Percentiles rank a stretch among this genome's conserved stretches.
Evolutionary conservation across 2,113 vertebrate genomes (phyloP).

Genomic region (Rhinolophus sinicus): DNA sequence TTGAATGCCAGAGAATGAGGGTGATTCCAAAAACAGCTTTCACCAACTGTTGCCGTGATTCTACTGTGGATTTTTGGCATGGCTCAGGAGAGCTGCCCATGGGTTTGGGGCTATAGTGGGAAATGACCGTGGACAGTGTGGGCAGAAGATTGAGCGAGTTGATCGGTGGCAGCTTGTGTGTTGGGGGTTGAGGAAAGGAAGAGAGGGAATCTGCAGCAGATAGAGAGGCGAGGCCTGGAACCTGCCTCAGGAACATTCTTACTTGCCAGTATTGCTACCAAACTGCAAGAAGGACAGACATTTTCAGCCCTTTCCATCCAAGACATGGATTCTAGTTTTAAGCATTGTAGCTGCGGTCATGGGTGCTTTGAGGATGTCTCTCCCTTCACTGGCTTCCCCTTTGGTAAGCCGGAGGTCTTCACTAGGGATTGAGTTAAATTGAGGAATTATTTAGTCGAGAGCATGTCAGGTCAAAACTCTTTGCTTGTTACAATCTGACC

Average conservation of each 20-base stretch:
- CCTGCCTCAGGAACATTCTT: background rate
- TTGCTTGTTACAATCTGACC: background rate
- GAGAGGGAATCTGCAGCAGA: background rate
- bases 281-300: background rate
- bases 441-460: background rate
- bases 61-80: background rate
- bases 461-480: background rate
- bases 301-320: background rate
- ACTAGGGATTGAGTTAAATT: background rate
- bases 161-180: background rate
- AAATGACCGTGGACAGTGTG: background rate
- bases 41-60: constrained; percentile 51
- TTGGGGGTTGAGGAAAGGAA: background rate
- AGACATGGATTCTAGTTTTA: background rate
- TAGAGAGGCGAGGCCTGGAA: background rate
- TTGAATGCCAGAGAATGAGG: constrained; percentile 29
- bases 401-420: background rate
- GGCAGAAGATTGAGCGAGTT: background rate
- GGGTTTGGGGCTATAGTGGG: background rate
- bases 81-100: background rate
- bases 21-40: constrained; percentile 61
- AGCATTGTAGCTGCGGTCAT: rapidly evolving
- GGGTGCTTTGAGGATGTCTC: background rate
- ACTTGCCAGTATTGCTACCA: background rate
- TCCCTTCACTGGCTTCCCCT: background rate